Evolutionary conservation across 1,140 invertebrate genomes (phyloP).

Genomic region (Papilio xuthus): DNA sequence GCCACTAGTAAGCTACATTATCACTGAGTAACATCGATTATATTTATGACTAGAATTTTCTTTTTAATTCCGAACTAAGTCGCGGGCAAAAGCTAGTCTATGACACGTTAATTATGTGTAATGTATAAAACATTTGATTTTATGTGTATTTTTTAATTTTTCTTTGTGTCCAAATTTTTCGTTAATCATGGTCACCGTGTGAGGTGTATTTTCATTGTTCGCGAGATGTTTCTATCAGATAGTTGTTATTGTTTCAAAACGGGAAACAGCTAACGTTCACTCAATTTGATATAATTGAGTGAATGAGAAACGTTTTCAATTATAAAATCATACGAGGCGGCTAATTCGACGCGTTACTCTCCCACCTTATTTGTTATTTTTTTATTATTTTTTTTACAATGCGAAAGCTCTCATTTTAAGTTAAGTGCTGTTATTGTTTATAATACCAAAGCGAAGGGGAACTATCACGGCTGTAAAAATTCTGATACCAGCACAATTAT

Average conservation of each 20-base stretch:
- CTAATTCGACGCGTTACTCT: conserved; percentile 34
- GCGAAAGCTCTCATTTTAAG: conserved; percentile 21
- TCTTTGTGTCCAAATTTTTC: neutral
- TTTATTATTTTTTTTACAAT: conserved; percentile 12
- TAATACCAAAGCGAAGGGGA: neutral
- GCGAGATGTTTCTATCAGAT: conserved; percentile 73
- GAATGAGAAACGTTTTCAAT: conserved; percentile 77
- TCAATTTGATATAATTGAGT: conserved; percentile 78
- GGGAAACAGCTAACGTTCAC: conserved; percentile 76
- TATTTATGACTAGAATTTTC: no score
- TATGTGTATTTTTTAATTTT: no score
- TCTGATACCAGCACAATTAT: no score
- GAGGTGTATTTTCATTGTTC: conserved; percentile 73
- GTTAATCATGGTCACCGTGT: conserved; percentile 52
- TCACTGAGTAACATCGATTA: no score
- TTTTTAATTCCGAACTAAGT: no score
- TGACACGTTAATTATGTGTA: no score
- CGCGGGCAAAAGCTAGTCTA: no score
- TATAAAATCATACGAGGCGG: conserved; percentile 58
- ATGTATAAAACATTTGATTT: no score
- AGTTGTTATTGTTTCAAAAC: conserved; percentile 76
- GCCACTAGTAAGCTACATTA: no score
- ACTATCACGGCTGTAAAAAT: neutral
- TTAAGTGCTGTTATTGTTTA: conserved; percentile 13
- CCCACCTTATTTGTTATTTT: conserved; percentile 39